A percentile compares a stretch with the other conserved stretches of the same genome.
phyloP scores from a whole-genome alignment of 2,797 vertebrate genomes.

The Rousettus madagascariensis region DNA sequence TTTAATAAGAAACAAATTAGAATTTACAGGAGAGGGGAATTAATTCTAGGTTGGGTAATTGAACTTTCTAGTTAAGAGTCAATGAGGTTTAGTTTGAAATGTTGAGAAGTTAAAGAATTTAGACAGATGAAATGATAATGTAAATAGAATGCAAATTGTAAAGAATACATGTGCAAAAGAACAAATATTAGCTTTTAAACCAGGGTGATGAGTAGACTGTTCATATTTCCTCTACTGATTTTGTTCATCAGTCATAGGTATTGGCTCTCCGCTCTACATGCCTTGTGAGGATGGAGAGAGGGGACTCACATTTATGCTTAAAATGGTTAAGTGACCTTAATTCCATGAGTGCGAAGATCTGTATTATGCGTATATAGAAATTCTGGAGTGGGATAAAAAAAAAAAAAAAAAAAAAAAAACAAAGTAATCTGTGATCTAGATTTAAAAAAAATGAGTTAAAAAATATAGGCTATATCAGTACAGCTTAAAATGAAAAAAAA shows the following conservation, averaged over 20 bases:
- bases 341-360: background rate
- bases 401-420: background rate
- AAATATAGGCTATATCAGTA: background rate
- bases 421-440: background rate
- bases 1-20: slow-evolving; percentile 34
- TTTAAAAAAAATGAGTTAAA: background rate
- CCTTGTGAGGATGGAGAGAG: background rate
- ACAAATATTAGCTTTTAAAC: background rate
- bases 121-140: background rate
- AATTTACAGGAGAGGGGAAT: background rate
- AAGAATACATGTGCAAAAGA: fast-evolving
- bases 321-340: background rate
- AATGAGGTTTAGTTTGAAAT: background rate
- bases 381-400: background rate
- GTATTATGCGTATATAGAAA: background rate
- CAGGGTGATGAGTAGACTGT: background rate
- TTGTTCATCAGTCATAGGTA: background rate
- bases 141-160: background rate
- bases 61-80: background rate
- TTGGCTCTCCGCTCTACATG: background rate
- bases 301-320: background rate
- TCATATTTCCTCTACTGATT: background rate
- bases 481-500: background rate
- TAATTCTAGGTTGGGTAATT: background rate
- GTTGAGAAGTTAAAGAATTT: background rate